phyloP scores from a whole-genome alignment of 2,888 invertebrate species.

The Leucania comma region DNA sequence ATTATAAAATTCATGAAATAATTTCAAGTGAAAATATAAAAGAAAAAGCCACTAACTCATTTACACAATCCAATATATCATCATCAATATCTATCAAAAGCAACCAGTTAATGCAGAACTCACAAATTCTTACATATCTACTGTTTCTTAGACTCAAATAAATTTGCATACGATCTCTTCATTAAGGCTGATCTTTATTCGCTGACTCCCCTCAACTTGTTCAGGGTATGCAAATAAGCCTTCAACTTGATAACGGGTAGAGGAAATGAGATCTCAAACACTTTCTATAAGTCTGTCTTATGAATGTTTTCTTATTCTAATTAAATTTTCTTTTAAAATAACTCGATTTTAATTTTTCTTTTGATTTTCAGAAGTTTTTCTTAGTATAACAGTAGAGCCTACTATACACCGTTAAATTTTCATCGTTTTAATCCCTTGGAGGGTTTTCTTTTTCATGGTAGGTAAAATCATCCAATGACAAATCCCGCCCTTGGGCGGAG shows the following conservation, averaged over 20 bases:
- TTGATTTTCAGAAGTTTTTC: neutral
- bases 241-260: neutral
- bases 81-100: constrained; percentile 13
- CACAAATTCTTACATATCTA: neutral
- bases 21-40: neutral
- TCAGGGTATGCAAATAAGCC: constrained; percentile 17
- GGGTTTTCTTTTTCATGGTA: no score
- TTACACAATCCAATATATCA: neutral
- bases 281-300: constrained; percentile 6
- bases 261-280: neutral
- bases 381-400: no score
- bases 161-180: constrained; percentile 25
- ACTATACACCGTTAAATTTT: no score
- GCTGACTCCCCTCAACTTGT: constrained; percentile 6
- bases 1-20: neutral
- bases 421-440: no score
- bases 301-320: neutral
- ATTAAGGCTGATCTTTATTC: constrained; percentile 21
- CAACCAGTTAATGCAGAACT: neutral
- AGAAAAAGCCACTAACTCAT: neutral
- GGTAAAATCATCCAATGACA: no score
- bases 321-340: neutral
- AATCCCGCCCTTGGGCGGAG: no score
- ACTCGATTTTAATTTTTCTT: neutral
- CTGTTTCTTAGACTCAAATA: constrained; percentile 7